These are phyloP conservation scores for Himalopsyche anomala DNA, from an alignment of 2,888 invertebrate genomes.

Conservation along the genomic window DNA sequence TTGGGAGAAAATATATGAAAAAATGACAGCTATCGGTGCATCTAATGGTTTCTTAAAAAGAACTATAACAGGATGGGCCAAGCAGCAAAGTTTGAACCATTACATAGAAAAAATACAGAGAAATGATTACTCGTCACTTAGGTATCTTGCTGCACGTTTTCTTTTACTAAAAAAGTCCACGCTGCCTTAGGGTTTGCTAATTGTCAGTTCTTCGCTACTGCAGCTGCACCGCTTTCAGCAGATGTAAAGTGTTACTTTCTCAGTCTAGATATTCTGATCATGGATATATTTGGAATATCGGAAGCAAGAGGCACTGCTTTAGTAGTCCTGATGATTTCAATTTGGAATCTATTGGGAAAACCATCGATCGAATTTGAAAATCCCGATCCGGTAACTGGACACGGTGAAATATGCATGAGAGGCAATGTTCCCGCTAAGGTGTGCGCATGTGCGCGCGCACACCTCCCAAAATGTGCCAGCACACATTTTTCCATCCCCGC, in stretches of 20 bases:
- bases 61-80: slow-evolving; percentile 85
- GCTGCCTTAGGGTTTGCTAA: slow-evolving; percentile 86
- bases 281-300: slow-evolving; percentile 93
- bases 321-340: slow-evolving; percentile 77
- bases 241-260: slow-evolving; percentile 93
- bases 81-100: slow-evolving; percentile 83
- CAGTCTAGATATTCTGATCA: slow-evolving; percentile 88
- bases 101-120: slow-evolving; percentile 78
- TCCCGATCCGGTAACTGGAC: slow-evolving; percentile 82
- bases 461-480: too few relatives aligned
- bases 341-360: slow-evolving; percentile 84
- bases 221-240: slow-evolving; percentile 90
- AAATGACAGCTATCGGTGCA: slow-evolving; percentile 85
- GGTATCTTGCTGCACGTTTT: slow-evolving; percentile 81
- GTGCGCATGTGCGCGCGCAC: too few relatives aligned
- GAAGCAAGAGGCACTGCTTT: slow-evolving; percentile 87
- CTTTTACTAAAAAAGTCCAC: slow-evolving; percentile 89
- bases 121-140: slow-evolving; percentile 77
- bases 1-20: slow-evolving; percentile 95
- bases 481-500: too few relatives aligned
- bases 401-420: slow-evolving; percentile 89
- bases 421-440: too few relatives aligned
- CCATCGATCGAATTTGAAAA: slow-evolving; percentile 83
- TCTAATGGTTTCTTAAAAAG: slow-evolving; percentile 84
- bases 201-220: slow-evolving; percentile 82